These are phyloP conservation scores for Carassius auratus DNA, from an alignment of 2,113 vertebrate species.

Conservation along the genomic window DNA sequence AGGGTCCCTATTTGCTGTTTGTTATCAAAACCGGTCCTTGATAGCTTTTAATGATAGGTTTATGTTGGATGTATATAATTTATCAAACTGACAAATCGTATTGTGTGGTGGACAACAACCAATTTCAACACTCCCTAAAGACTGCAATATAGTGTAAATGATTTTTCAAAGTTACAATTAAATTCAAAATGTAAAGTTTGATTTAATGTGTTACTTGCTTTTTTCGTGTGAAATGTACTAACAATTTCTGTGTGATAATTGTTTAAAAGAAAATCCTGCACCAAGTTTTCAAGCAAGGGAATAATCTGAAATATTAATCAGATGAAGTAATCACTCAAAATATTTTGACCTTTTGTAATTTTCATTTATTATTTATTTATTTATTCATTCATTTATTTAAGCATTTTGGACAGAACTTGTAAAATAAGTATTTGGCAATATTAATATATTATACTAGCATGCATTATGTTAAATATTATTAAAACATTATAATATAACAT, in stretches of 20 bases:
- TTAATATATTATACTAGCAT: not conserved
- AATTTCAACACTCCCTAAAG: not conserved
- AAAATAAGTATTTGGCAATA: not conserved
- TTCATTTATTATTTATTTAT: no score
- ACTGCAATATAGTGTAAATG: no score
- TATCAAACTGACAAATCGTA: not conserved
- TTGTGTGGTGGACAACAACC: not conserved
- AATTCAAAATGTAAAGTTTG: not conserved
- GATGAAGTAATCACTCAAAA: not conserved
- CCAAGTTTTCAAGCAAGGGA: not conserved
- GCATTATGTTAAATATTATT: not conserved
- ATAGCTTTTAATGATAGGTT: not conserved
- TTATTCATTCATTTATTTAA: no score
- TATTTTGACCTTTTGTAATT: not conserved
- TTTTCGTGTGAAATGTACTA: not conserved
- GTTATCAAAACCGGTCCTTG: not conserved
- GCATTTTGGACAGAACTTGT: not conserved
- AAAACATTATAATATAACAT: not conserved
- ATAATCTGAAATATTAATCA: not conserved
- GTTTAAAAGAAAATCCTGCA: no score
- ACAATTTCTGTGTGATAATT: not conserved
- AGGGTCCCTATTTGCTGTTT: conserved; percentile 4
- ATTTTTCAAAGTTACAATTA: no score
- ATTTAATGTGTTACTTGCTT: no score
- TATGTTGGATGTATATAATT: not conserved